Conservation (phyloP, 2,797 vertebrate genomes). For the Echiichthys vipera region DNA sequence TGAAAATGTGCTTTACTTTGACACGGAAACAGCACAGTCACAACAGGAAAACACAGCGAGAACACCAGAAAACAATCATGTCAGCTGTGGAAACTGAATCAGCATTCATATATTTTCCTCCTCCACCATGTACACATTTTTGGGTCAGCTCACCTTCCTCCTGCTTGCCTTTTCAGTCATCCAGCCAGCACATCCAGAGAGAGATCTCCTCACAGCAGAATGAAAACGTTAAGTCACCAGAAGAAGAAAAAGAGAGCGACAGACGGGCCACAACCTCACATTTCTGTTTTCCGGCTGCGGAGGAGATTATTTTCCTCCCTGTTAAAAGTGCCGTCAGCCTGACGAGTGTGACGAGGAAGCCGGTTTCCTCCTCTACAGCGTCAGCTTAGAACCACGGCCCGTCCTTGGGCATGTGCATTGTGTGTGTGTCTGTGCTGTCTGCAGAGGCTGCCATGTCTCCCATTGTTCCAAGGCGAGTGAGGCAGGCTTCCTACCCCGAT, state of each 20-base stretch:
- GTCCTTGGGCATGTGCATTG: constrained; percentile 72
- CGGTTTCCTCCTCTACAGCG: constrained; percentile 70
- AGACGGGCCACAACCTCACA: constrained; percentile 61
- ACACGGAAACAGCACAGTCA: constrained; percentile 8
- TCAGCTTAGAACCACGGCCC: constrained; percentile 49
- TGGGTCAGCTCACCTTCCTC: constrained; percentile 65
- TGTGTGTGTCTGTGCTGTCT: constrained; percentile 67
- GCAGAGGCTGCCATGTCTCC: constrained; percentile 83
- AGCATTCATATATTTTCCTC: not conserved
- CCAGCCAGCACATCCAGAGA: constrained; percentile 67
- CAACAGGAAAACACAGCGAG: not conserved
- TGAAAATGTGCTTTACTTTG: not conserved
- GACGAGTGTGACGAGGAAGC: constrained; percentile 56
- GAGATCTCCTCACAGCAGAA: constrained; percentile 54
- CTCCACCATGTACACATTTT: not conserved
- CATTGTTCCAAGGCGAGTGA: constrained; percentile 86
- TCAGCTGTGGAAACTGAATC: constrained; percentile 33
- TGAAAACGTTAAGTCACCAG: constrained; percentile 56
- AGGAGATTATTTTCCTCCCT: constrained; percentile 42
- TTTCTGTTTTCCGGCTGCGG: constrained; percentile 52
- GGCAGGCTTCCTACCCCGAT: constrained; percentile 77
- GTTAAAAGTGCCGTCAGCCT: constrained; percentile 53
- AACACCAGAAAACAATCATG: constrained; percentile 17
- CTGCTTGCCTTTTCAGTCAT: constrained; percentile 71
- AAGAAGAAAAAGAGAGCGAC: constrained; percentile 11